Evolutionary conservation across 1,140 invertebrate genomes (phyloP).

Genomic region (Propsilocerus akamusi): DNA sequence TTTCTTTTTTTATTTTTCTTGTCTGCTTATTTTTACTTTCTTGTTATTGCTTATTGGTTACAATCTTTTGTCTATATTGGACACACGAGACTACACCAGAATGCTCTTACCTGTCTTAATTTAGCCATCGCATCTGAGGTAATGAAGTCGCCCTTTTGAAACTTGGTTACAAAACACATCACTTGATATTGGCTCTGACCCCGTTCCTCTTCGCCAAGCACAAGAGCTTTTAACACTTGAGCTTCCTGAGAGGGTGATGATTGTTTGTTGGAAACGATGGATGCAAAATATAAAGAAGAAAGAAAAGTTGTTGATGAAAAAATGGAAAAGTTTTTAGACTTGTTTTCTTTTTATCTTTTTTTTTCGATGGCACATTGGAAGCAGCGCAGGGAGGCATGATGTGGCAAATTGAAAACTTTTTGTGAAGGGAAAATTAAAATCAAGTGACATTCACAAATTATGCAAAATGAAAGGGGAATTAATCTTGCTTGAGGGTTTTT

Average conservation of each 20-base stretch:
- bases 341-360: not conserved
- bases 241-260: slow-evolving; percentile 50
- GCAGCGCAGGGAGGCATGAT: not conserved
- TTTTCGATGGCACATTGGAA: not conserved
- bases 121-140: slow-evolving; percentile 94
- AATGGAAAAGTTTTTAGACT: not conserved
- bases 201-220: slow-evolving; percentile 90
- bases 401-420: not conserved
- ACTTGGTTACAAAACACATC: slow-evolving; percentile 79
- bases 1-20: no score
- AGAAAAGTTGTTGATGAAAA: not conserved
- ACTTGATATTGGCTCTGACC: slow-evolving; percentile 80
- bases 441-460: no score
- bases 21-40: no score
- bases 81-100: no score
- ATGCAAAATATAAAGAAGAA: not conserved
- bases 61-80: no score
- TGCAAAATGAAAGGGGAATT: no score
- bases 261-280: not conserved
- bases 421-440: no score
- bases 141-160: slow-evolving; percentile 82
- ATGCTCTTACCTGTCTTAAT: slow-evolving; percentile 66
- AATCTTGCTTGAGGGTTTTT: not conserved
- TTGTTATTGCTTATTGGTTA: no score
- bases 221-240: slow-evolving; percentile 73